Percentiles rank a stretch among this genome's conserved stretches.
Evolutionary conservation across 2,888 invertebrate species (phyloP).

Genomic region (Perdita meconis): DNA sequence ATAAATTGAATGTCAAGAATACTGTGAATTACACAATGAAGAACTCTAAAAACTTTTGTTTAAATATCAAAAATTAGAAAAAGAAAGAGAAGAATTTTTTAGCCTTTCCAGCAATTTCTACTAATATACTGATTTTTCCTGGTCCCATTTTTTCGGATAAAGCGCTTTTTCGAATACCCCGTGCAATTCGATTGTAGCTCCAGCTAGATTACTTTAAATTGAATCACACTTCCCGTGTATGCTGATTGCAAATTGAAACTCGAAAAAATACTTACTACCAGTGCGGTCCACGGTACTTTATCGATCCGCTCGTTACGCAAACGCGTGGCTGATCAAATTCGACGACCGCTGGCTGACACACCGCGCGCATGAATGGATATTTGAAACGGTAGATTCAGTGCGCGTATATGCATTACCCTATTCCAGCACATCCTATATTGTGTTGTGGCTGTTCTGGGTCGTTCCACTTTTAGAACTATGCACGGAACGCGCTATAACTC

Average conservation of each 20-base stretch:
- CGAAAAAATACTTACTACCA: constrained; percentile 12
- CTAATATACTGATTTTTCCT: not conserved
- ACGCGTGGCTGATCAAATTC: constrained; percentile 39
- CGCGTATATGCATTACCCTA: not conserved
- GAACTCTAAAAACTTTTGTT: too few relatives aligned
- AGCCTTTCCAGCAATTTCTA: too few relatives aligned
- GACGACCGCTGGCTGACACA: not conserved
- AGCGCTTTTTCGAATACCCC: not conserved
- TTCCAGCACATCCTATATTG: not conserved
- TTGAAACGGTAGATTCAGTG: constrained; percentile 10
- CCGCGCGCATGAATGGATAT: constrained; percentile 23
- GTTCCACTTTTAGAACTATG: constrained; percentile 22
- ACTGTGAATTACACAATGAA: too few relatives aligned
- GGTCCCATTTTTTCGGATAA: too few relatives aligned
- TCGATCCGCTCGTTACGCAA: constrained; percentile 35
- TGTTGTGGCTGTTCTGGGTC: not conserved
- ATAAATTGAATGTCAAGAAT: too few relatives aligned
- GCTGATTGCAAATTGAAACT: constrained; percentile 16
- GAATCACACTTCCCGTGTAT: not conserved
- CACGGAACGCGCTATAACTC: too few relatives aligned
- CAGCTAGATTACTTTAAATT: not conserved
- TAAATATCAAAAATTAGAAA: too few relatives aligned
- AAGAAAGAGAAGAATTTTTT: too few relatives aligned
- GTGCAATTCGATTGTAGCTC: not conserved
- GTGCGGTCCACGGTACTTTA: constrained; percentile 1